Conservation (phyloP, 92 coral and sea anemone species). For the Metridium senile region DNA sequence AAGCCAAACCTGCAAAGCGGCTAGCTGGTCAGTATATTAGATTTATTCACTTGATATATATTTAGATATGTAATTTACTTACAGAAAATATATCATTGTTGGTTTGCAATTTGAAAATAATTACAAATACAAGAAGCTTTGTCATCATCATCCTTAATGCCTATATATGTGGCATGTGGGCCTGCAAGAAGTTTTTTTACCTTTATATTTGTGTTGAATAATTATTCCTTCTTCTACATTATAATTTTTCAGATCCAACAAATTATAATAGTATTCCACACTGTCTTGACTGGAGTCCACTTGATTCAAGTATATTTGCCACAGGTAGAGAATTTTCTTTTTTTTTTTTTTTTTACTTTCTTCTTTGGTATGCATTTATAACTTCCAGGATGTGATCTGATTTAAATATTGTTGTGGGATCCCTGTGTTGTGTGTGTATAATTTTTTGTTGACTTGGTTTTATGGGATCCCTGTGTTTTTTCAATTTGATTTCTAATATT, state of each 20-base stretch:
- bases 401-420: not conserved
- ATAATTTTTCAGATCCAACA: conserved; percentile 67
- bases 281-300: conserved; percentile 88
- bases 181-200: too few species aligned
- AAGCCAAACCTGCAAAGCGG: conserved; percentile 65
- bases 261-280: conserved; percentile 72
- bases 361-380: not conserved
- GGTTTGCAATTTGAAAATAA: too few species aligned
- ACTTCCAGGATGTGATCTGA: not conserved
- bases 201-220: too few species aligned
- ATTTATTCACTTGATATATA: not conserved
- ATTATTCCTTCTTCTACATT: too few species aligned
- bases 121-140: too few species aligned
- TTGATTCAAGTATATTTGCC: conserved; percentile 81
- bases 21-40: conserved; percentile 55
- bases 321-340: conserved; percentile 51
- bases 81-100: too few species aligned
- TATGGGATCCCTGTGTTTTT: conserved; percentile 6
- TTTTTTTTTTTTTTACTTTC: not conserved
- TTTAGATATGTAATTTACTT: not conserved
- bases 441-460: not conserved
- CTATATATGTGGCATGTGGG: too few species aligned
- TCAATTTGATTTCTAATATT: not conserved
- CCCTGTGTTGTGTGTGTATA: not conserved
- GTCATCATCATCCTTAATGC: too few species aligned